Evolutionary conservation across 2,113 vertebrate species (phyloP).

Genomic region (Amblyornis subalaris): DNA sequence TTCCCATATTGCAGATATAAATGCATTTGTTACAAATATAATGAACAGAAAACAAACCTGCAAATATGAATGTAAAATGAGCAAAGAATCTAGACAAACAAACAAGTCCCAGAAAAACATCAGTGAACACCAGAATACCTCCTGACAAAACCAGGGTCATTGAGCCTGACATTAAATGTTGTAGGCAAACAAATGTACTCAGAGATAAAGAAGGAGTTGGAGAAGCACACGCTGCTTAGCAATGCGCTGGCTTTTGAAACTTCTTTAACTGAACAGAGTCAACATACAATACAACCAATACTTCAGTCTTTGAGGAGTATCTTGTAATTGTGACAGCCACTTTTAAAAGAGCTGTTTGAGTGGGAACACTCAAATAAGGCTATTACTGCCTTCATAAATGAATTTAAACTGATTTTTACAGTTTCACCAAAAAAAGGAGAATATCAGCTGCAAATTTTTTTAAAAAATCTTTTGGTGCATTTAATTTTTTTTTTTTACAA

Average conservation of each 20-base stretch:
- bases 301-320: background rate
- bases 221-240: background rate
- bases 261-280: background rate
- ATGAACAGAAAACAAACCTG: background rate
- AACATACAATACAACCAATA: background rate
- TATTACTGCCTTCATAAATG: background rate
- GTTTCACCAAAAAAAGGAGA: background rate
- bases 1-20: background rate
- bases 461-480: background rate
- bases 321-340: background rate
- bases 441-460: background rate
- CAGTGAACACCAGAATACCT: background rate
- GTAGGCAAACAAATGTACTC: background rate
- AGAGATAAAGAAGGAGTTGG: background rate
- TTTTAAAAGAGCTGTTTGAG: background rate
- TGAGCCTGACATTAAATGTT: background rate
- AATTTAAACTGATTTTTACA: background rate
- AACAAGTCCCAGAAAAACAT: background rate
- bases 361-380: background rate
- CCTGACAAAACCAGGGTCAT: background rate
- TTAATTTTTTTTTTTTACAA: background rate
- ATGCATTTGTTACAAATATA: background rate
- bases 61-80: background rate
- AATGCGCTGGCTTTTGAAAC: background rate
- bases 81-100: background rate